phyloP scores from a whole-genome alignment of 2,797 vertebrate species.

The Pseudochromis fuscus region DNA sequence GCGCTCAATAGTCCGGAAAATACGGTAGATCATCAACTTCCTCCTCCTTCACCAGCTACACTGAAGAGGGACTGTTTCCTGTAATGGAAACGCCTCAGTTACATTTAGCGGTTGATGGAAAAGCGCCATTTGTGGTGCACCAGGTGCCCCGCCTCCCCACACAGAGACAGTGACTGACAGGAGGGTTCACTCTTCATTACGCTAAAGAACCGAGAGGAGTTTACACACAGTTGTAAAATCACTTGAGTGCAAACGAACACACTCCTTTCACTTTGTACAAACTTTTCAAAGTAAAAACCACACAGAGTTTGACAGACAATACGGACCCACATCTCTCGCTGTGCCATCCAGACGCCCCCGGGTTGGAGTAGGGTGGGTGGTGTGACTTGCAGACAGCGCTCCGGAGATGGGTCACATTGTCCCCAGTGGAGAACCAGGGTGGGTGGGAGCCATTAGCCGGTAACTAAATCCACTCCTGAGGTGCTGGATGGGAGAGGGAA shows the following conservation, averaged over 20 bases:
- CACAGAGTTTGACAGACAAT: not conserved
- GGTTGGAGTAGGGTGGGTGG: not conserved
- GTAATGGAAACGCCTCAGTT: too few relatives aligned
- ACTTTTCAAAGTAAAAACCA: not conserved
- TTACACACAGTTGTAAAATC: not conserved
- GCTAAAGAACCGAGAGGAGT: too few relatives aligned
- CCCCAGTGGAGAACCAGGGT: slow-evolving; percentile 48
- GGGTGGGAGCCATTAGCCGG: slow-evolving; percentile 67
- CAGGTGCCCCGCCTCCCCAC: too few relatives aligned
- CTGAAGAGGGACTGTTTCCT: too few relatives aligned
- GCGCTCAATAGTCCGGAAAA: too few relatives aligned
- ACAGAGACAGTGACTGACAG: too few relatives aligned
- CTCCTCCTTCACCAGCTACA: too few relatives aligned
- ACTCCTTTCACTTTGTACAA: not conserved
- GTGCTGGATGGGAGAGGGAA: slow-evolving; percentile 38
- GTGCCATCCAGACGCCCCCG: slow-evolving; percentile 4
- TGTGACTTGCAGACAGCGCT: slow-evolving; percentile 40
- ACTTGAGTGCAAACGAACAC: not conserved
- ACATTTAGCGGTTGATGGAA: too few relatives aligned
- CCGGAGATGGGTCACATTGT: slow-evolving; percentile 66
- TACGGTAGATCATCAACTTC: too few relatives aligned
- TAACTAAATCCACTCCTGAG: slow-evolving; percentile 69
- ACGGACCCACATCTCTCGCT: slow-evolving; percentile 4
- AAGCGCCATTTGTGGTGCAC: too few relatives aligned
- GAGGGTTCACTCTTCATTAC: too few relatives aligned